Evolutionary conservation across 2,888 invertebrate genomes (phyloP).

Genomic region (Alloplasta piceator): DNA sequence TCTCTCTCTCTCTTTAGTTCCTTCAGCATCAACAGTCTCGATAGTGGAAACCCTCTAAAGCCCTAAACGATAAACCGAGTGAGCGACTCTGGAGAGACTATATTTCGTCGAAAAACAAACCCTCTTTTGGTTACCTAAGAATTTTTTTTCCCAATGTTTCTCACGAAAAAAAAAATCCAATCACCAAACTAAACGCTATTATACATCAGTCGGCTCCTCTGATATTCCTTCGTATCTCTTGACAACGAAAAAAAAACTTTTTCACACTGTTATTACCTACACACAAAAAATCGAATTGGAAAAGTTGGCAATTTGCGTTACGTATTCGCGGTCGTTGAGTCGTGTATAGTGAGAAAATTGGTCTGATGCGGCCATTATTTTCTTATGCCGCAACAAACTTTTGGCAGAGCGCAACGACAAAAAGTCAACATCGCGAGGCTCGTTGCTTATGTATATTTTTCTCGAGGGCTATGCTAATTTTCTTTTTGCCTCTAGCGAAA

Average conservation of each 20-base stretch:
- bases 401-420: constrained; percentile 35
- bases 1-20: constrained; percentile 6
- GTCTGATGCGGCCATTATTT: constrained; percentile 16
- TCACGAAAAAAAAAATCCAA: constrained; percentile 32
- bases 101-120: constrained; percentile 32
- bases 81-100: background rate
- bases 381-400: constrained; percentile 3
- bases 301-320: constrained; percentile 31
- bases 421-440: constrained; percentile 38
- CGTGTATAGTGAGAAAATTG: background rate
- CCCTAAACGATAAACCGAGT: constrained; percentile 1
- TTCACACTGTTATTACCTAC: background rate
- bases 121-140: constrained; percentile 6
- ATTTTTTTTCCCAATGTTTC: constrained; percentile 14
- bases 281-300: constrained; percentile 42
- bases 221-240: background rate
- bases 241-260: background rate
- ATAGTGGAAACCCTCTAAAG: constrained; percentile 32
- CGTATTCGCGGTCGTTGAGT: constrained; percentile 10
- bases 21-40: constrained; percentile 17
- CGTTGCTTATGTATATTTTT: constrained; percentile 10
- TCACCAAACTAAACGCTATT: constrained; percentile 1
- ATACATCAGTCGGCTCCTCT: constrained; percentile 6
- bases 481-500: background rate
- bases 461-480: constrained; percentile 52